A percentile compares a stretch with the other conserved stretches of the same genome.
Evolutionary conservation across 1,140 invertebrate genomes (phyloP).

Genomic region (Sipha flava): DNA sequence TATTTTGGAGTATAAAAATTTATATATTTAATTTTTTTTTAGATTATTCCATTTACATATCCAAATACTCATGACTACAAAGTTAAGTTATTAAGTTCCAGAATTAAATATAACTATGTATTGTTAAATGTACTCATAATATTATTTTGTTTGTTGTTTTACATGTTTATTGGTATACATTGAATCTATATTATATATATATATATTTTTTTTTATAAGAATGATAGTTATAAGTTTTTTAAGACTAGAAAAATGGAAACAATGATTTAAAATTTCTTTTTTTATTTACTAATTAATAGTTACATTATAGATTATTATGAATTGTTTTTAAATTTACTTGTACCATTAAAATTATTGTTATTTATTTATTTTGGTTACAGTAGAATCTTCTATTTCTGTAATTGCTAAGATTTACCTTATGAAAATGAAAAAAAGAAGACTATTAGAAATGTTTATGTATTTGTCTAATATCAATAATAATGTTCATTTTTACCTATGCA

Average conservation of each 20-base stretch:
- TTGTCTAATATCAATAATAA: too few species aligned
- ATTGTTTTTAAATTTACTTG: too few species aligned
- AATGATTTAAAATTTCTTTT: slow-evolving; percentile 28
- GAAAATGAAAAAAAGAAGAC: neutral
- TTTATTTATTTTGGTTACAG: slow-evolving; percentile 1
- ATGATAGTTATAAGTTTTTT: neutral
- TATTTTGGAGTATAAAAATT: too few species aligned
- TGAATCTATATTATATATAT: neutral
- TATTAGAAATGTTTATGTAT: too few species aligned
- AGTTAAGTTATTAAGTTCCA: neutral
- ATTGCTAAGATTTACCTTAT: neutral
- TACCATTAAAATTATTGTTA: neutral
- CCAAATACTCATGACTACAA: neutral
- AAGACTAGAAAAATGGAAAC: neutral
- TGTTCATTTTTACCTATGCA: too few species aligned
- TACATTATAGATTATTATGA: neutral
- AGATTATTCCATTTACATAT: neutral
- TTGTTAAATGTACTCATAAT: neutral
- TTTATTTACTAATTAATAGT: neutral
- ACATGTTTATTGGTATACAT: neutral
- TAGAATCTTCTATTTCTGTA: neutral
- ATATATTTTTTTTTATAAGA: neutral
- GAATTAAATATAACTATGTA: neutral
- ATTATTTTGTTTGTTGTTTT: slow-evolving; percentile 4
- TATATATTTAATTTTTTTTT: neutral